phyloP scores from a whole-genome alignment of 2,797 vertebrate species.

The Tarsius wallacei region DNA sequence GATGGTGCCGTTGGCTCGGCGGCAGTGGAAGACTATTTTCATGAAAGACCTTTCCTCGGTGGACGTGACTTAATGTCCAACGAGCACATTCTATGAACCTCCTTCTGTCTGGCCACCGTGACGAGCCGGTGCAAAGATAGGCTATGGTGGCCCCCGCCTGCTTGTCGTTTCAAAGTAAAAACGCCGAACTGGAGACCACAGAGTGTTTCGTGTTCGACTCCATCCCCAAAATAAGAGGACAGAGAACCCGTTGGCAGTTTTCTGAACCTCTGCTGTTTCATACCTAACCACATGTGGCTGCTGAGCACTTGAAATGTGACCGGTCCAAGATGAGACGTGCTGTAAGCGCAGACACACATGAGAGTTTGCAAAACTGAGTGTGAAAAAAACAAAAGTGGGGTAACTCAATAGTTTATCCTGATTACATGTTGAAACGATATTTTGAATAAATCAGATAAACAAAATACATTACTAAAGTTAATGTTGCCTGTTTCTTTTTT shows the following conservation, averaged over 20 bases:
- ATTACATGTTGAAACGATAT: not conserved
- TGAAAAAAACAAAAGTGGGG: not conserved
- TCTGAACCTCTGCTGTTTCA: not conserved
- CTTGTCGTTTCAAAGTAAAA: not conserved
- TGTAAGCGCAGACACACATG: not conserved
- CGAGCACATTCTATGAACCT: not conserved
- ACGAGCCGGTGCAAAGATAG: not conserved
- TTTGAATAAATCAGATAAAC: not conserved
- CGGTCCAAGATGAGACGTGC: not conserved
- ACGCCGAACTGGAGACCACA: not conserved
- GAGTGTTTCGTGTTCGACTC: conserved; percentile 13
- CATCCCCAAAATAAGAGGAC: conserved; percentile 9
- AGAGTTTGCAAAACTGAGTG: not conserved
- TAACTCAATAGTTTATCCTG: not conserved
- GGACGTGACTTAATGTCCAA: not conserved
- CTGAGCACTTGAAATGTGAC: not conserved
- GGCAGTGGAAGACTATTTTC: not conserved
- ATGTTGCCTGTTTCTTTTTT: conserved; percentile 49
- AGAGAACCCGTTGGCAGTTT: not conserved
- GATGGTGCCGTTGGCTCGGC: not conserved
- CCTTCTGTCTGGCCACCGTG: not conserved
- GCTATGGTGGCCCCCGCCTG: not conserved
- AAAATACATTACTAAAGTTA: conserved; percentile 50
- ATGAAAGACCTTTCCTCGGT: not conserved
- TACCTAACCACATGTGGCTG: not conserved